These are phyloP conservation scores for Macquaria ambigua DNA, from an alignment of 2,113 vertebrate genomes.

Conservation along the genomic window DNA sequence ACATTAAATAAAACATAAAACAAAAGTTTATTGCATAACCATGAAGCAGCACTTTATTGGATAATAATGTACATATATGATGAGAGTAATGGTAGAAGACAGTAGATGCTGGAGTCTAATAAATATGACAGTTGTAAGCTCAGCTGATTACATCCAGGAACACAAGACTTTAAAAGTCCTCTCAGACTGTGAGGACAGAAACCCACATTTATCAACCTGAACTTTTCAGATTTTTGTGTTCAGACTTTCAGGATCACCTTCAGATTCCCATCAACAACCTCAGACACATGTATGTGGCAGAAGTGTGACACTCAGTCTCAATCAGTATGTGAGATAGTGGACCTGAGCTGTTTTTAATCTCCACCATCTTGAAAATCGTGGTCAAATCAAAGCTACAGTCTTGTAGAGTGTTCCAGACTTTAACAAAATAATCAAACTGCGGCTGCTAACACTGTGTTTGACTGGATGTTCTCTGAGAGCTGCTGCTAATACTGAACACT, in stretches of 20 bases:
- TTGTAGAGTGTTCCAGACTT: conserved; percentile 14
- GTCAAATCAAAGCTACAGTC: neutral
- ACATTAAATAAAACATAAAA: neutral
- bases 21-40: conserved; percentile 33
- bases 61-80: neutral
- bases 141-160: conserved; percentile 13
- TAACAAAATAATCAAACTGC: neutral
- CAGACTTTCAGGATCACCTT: neutral
- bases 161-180: conserved; percentile 17
- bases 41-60: conserved; percentile 54
- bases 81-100: conserved; percentile 14
- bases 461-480: neutral
- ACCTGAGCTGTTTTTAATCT: neutral
- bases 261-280: neutral
- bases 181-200: neutral
- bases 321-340: neutral
- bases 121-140: conserved; percentile 12
- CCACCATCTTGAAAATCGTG: neutral
- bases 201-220: neutral
- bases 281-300: neutral
- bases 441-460: neutral
- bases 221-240: neutral
- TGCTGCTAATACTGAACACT: neutral
- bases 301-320: neutral
- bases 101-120: conserved; percentile 19